A percentile compares a stretch with the other conserved stretches of the same genome.
phyloP scores from a whole-genome alignment of 2,888 invertebrate species.

The Caenorhabditis panamensis region DNA sequence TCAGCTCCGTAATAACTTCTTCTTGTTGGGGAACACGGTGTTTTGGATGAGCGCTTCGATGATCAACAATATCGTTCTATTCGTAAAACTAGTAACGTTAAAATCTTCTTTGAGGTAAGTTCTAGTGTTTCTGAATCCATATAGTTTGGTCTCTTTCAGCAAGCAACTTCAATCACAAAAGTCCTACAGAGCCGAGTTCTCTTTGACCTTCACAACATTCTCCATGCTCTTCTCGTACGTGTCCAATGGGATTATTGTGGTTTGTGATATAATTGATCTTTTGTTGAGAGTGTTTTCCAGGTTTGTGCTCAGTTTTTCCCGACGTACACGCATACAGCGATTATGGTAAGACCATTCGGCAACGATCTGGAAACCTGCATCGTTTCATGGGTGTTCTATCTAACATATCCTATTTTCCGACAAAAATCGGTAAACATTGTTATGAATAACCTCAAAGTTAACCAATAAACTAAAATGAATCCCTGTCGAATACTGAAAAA shows the following conservation, averaged over 20 bases:
- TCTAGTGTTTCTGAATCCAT: neutral
- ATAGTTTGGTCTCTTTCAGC: neutral
- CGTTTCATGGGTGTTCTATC: constrained; percentile 48
- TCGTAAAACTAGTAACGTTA: constrained; percentile 27
- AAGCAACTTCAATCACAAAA: constrained; percentile 1
- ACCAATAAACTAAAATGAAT: neutral
- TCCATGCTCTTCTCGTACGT: constrained; percentile 49
- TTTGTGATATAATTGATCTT: neutral
- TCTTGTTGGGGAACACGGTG: constrained; percentile 21
- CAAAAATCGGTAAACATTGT: neutral
- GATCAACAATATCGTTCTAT: constrained; percentile 18
- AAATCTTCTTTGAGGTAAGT: constrained; percentile 1
- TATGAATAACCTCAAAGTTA: neutral
- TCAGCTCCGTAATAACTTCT: constrained; percentile 15
- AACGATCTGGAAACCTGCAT: constrained; percentile 48
- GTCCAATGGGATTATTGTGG: constrained; percentile 29
- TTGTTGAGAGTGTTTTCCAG: constrained; percentile 40
- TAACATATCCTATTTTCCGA: constrained; percentile 34
- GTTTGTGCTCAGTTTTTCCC: constrained; percentile 16
- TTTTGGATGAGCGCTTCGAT: constrained; percentile 31
- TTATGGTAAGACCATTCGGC: constrained; percentile 55
- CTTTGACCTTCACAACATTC: constrained; percentile 38
- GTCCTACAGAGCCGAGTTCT: constrained; percentile 29
- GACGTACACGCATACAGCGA: constrained; percentile 25
- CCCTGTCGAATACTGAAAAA: too few relatives aligned